Evolutionary conservation across 2,888 invertebrate species (phyloP).

Genomic region (Pristionchus exspectatus): DNA sequence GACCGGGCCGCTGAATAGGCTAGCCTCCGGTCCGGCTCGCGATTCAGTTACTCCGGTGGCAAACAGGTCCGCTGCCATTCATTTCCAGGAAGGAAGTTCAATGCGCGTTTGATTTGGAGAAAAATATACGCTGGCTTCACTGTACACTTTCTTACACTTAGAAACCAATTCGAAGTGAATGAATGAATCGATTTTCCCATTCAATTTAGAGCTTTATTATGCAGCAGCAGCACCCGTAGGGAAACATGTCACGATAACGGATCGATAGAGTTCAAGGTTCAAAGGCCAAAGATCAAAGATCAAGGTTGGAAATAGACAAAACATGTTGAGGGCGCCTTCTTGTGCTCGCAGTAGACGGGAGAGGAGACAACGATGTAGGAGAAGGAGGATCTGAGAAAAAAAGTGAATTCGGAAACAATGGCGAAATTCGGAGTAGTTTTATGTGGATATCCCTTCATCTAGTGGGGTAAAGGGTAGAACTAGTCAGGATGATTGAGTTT

Average conservation of each 20-base stretch:
- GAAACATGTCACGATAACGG: neutral
- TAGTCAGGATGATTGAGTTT: too few relatives aligned
- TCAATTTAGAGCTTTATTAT: neutral
- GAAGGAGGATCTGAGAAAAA: slow-evolving; percentile 64
- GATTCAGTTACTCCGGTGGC: too few relatives aligned
- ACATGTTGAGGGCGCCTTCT: slow-evolving; percentile 65
- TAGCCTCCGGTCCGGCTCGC: neutral
- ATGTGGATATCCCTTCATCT: too few relatives aligned
- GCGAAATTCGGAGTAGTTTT: too few relatives aligned
- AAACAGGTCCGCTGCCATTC: neutral
- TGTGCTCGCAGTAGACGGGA: slow-evolving; percentile 67
- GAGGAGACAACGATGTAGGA: slow-evolving; percentile 70
- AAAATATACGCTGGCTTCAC: neutral
- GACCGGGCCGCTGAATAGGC: neutral
- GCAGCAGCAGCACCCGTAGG: slow-evolving; percentile 3
- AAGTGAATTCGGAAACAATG: slow-evolving; percentile 49
- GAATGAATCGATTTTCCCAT: neutral
- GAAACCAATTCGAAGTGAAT: neutral
- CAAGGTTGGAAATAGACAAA: slow-evolving; percentile 64
- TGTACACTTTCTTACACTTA: neutral
- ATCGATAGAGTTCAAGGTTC: neutral
- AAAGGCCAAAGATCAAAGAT: slow-evolving; percentile 9
- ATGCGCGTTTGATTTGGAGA: neutral
- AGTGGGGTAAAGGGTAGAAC: too few relatives aligned
- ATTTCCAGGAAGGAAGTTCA: neutral